Evolutionary conservation across 37 sponge, comb jelly and placozoan species (phyloP).

Genomic region (Trichoplax adhaerens): DNA sequence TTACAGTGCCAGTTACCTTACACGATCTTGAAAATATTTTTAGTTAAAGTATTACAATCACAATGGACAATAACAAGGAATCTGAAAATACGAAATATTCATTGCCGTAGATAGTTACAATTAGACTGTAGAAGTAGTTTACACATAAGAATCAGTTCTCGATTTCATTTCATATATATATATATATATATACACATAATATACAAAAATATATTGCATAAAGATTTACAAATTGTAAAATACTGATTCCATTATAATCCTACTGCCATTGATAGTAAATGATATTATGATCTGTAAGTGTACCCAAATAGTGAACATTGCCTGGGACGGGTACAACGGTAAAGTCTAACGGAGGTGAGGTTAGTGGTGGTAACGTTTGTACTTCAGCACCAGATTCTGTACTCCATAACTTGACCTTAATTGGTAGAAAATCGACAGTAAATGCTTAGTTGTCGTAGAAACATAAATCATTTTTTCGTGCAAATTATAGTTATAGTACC

Average conservation of each 20-base stretch:
- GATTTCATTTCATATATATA: too few species aligned
- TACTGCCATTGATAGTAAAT: constrained; percentile 32
- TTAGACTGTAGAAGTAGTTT: too few species aligned
- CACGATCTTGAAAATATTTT: too few species aligned
- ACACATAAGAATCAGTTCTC: too few species aligned
- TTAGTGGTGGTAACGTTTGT: constrained; percentile 23
- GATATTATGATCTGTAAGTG: constrained; percentile 35
- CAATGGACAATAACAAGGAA: too few species aligned
- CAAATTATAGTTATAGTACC: constrained; percentile 3
- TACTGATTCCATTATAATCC: not conserved
- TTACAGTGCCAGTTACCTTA: too few species aligned
- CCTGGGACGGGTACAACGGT: constrained; percentile 14
- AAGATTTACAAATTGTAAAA: too few species aligned
- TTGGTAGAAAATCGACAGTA: not conserved
- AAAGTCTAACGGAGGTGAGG: constrained; percentile 27
- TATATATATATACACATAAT: too few species aligned
- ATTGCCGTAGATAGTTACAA: too few species aligned
- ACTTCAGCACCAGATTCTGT: constrained; percentile 10
- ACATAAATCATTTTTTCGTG: not conserved
- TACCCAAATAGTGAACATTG: constrained; percentile 17
- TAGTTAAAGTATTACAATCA: too few species aligned
- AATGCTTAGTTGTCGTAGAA: not conserved
- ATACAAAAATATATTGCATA: too few species aligned
- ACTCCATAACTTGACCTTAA: constrained; percentile 39
- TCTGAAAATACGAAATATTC: too few species aligned